phyloP scores from a whole-genome alignment of 2,113 vertebrate species.

The Callospermophilus lateralis region DNA sequence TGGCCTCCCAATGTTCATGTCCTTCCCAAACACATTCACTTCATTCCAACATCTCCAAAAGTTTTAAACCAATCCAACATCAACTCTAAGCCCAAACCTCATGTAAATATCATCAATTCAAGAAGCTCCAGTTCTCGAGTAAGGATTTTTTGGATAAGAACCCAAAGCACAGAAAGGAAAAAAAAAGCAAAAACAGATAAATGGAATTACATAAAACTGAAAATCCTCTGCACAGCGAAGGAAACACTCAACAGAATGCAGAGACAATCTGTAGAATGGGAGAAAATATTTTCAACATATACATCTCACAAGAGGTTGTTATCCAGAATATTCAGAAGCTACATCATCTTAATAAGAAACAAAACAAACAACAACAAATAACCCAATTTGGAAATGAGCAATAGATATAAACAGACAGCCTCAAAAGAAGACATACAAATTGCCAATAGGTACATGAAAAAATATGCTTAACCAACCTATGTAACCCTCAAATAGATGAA shows the following conservation, averaged over 20 bases:
- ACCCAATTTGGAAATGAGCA: neutral
- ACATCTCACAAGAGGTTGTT: neutral
- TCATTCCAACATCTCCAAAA: neutral
- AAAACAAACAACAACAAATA: neutral
- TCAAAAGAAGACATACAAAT: neutral
- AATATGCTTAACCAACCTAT: too few species aligned
- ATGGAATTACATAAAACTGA: neutral
- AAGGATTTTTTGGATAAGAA: neutral
- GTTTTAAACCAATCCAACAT: neutral
- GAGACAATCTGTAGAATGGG: neutral
- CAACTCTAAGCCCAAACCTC: neutral
- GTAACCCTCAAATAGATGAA: too few species aligned
- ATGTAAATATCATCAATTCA: neutral
- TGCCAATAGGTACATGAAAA: neutral
- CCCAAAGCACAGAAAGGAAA: neutral
- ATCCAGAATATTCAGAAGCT: neutral
- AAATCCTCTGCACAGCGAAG: neutral
- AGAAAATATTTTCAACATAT: neutral
- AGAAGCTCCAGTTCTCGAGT: neutral
- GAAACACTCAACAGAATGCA: neutral
- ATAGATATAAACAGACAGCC: neutral
- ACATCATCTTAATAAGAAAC: neutral
- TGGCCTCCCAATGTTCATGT: neutral
- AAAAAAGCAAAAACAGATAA: neutral
- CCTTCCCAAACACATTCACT: neutral